Base-by-base conservation (phyloP, 1,140 invertebrate genomes). In the Trichogramma pretiosum region DNA sequence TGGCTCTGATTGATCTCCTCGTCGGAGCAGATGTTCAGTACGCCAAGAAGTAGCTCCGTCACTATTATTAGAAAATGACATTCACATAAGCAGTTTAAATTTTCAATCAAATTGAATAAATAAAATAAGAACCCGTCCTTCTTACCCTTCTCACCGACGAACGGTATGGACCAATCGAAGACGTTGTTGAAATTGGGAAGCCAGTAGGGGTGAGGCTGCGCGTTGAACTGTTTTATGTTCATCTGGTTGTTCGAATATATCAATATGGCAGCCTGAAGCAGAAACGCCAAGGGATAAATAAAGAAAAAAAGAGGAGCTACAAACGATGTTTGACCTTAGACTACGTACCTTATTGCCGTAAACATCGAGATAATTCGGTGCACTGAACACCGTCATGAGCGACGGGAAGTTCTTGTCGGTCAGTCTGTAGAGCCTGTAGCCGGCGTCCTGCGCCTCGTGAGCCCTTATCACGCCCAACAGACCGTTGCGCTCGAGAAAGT, bases 191-290 rank as follows among this genome's bases (percentile, higher is more conserved):
- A 99, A 74, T 99, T 99, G 59, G 97, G 97, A 73, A 99, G 75
- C 97, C 97, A 99, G 71, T 99, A 99, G 23, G 97, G 97, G 79
- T 99, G 97, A 50, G 96, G 93, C 57, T 94, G 98, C 77, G 93
- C 98, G 74, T 98, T 99, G 77, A 99, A 99, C 77, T 99, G 97
- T 63, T 96, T 83, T 62, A 99, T 99, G 74, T 99, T 99, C 94
- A 99, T 98, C 55, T 99, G 95, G 78, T 99, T 98, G 74, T 99
- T 98, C 79, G 99, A 95, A 79, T 99, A 99, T 74, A 99, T 99
- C 60, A 99, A 78, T 66, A 99, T 95, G 62, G 97, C 96, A 69
- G 96, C 97, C 81, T 87, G 70, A 48, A 71, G 70, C 5, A 28
- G 11, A 34, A 8, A 30, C 36, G 32, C 62, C 72, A 66, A 30